A percentile compares a stretch with the other conserved stretches of the same genome.
phyloP scores from a whole-genome alignment of 2,888 invertebrate species.

The Deilephila porcellus region DNA sequence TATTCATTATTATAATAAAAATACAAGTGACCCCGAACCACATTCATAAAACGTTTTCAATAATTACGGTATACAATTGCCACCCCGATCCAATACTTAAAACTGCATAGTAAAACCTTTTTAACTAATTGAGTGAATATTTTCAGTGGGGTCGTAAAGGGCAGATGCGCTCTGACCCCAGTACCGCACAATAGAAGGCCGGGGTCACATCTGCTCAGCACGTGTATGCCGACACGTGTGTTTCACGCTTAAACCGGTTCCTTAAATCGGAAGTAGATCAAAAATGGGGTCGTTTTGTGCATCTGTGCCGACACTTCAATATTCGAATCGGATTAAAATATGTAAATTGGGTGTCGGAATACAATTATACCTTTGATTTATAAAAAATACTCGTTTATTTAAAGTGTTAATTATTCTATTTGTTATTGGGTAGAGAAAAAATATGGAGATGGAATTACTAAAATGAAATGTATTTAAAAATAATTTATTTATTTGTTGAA shows the following conservation, averaged over 20 bases:
- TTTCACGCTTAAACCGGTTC: constrained; percentile 44
- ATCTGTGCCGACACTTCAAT: not conserved
- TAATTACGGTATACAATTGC: not conserved
- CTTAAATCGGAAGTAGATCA: constrained; percentile 41
- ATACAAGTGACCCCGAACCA: not conserved
- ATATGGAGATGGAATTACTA: no score
- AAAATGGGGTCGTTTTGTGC: constrained; percentile 34
- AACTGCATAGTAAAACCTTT: not conserved
- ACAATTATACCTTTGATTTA: no score
- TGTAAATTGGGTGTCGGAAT: not conserved
- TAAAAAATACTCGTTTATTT: no score
- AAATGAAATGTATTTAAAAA: no score
- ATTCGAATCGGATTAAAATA: not conserved
- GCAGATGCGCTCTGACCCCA: constrained; percentile 24
- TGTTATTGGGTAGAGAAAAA: no score
- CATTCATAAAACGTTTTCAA: constrained; percentile 6
- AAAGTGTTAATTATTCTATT: no score
- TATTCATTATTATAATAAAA: not conserved
- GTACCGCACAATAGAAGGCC: not conserved
- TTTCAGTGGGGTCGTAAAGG: not conserved
- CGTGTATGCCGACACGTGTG: constrained; percentile 56
- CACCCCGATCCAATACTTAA: not conserved
- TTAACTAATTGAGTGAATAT: constrained; percentile 15
- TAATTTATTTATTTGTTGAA: no score
- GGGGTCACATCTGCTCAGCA: constrained; percentile 70